Base-by-base conservation (phyloP, 2,113 vertebrate genomes). In the Lamprotornis superbus region DNA sequence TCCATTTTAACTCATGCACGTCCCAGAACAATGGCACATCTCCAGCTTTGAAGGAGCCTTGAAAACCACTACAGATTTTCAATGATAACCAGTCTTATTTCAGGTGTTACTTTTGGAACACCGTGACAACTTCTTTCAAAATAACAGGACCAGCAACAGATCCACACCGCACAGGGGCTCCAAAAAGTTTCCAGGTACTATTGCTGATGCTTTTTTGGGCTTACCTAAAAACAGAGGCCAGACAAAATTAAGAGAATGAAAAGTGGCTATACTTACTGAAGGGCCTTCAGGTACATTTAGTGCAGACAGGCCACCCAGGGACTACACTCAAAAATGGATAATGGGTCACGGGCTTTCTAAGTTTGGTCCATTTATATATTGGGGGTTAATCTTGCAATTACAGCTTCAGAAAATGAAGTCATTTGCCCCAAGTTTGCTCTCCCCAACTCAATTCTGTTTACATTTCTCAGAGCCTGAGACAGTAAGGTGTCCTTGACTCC, bases 1-100 rank as follows among this genome's bases (percentile, higher is more conserved):
- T 60, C 30, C 49, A 68, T 44, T 84, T 81, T 52, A 55, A 49
- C 24, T 57, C 22, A 17, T 14, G 39, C 20, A 53, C 21, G n/a
- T 69, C n/a, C 7, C 12, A 37, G 21, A 50, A 83, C 3, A 0
- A 49, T 35, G 6, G 2, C 7, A 19, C 0, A 0, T 14, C 33
- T 80, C 24, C 31, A 84, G 35, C 53, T 74, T 25, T 50, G 55
- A 69, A 73, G n/a, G 8, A 69, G 73, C 19, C 83, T 46, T 53
- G 39, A 71, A 78, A 81, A 56, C 7, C 47, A 77, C 47, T 25
- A 74, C 19, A 42, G 20, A 31, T 74, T 84, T 80, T 31, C n/a
- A 42, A 0, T 9, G 8, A 71, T 27, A 31, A 37, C 6, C 11
- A 57, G 14, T 46, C 61, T 39, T 46, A 18, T 55, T 50, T 28